Evolutionary conservation across 2,113 vertebrate species (phyloP), one percentile per base, ranked within the genome.

Genomic region (Scalopus aquaticus): DNA sequence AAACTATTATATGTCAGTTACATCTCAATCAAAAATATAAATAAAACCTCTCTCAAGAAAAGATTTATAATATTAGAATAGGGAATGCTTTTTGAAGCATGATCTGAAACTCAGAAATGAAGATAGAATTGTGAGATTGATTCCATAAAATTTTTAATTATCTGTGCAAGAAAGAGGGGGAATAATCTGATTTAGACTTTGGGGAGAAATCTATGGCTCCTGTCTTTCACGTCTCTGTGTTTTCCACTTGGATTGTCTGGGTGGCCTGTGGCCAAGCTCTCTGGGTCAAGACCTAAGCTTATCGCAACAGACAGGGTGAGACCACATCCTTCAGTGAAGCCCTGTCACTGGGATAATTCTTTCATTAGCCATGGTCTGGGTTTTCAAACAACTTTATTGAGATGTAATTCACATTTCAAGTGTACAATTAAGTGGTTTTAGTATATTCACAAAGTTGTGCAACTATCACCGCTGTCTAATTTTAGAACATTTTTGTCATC

Each of bases 401-500:
- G 80, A 76, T 65, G 32, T 19, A 65, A 69, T 62, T 56, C 44
- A 79, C 9, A 56, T 86, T 35, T 62, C 22, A 82, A 88, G 20
- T 76, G 17, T 58, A 81, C n/a, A 65, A 12, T 64, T 80, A 58
- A 62, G 7, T n/a, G 46, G 32, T 76, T 65, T 96, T n/a, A 19
- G 67, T 65, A 35, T 54, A 37, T 80, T 88, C 44, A 86, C 42
- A 70, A 49, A 49, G 39, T 73, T 54, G 26, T 60, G 9, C 22
- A 79, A 49, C 30, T 16, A 15, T 86, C 76, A 49, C 62, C 42
- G 51, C 42, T 32, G 16, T 58, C 72, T 42, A 64, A 73, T 91
- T 94, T 89, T 77, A 95, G 73, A 81, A 73, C 20, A 58, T 77
- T 96, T 64, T 82, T 69, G 74, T 88, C 83, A 78, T 67, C 60